A percentile compares a stretch with the other conserved stretches of the same genome.
These are phyloP conservation scores for Botia kubotai DNA, from an alignment of 2,797 vertebrate genomes.

Conservation along the genomic window DNA sequence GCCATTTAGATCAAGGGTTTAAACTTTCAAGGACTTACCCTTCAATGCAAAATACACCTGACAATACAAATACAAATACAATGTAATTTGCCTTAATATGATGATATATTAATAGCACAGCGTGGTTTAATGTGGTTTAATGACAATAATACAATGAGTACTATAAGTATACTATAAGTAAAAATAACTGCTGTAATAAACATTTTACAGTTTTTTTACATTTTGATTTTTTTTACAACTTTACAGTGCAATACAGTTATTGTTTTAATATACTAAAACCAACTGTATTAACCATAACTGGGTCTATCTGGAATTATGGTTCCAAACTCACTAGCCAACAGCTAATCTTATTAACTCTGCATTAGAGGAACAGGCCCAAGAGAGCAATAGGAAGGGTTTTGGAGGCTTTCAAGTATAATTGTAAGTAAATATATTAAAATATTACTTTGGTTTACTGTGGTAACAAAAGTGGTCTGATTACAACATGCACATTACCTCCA, in stretches of 20 bases:
- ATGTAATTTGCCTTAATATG: too few relatives aligned
- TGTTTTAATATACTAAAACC: neutral
- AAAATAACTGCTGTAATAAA: too few relatives aligned
- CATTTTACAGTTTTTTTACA: too few relatives aligned
- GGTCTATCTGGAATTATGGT: neutral
- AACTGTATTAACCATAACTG: neutral
- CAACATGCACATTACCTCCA: neutral
- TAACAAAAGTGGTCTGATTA: neutral
- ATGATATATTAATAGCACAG: too few relatives aligned
- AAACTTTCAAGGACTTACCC: too few relatives aligned
- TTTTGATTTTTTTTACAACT: too few relatives aligned
- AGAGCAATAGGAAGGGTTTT: neutral
- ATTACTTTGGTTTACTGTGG: too few relatives aligned
- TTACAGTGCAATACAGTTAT: neutral
- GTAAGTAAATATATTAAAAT: neutral
- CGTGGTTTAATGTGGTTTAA: neutral
- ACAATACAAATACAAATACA: too few relatives aligned
- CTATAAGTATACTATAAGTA: neutral
- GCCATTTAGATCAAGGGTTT: too few relatives aligned
- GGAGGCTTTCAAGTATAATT: neutral
- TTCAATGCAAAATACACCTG: too few relatives aligned
- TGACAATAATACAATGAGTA: neutral
- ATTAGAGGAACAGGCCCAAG: neutral
- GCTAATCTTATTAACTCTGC: neutral
- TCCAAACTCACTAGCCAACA: neutral